phyloP scores from a whole-genome alignment of 2,888 invertebrate genomes.

The Chironomus riparius region DNA sequence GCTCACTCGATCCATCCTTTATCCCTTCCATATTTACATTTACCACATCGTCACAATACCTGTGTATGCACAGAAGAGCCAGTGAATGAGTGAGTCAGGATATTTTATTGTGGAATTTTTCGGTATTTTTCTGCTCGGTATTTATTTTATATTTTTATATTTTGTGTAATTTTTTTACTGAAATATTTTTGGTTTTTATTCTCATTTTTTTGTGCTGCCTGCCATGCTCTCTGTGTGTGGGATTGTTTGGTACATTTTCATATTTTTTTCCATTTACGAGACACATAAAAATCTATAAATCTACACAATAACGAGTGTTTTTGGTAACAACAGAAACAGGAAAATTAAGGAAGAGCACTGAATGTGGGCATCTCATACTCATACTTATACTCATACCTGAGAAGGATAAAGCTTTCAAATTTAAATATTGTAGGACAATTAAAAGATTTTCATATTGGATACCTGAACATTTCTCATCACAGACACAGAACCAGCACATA shows the following conservation, averaged over 20 bases:
- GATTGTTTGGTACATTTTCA: not conserved
- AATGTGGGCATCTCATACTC: not conserved
- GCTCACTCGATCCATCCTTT: not conserved
- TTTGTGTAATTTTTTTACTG: not conserved
- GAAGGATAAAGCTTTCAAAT: not conserved
- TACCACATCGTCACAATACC: not conserved
- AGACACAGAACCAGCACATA: not conserved
- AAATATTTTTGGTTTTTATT: slow-evolving; percentile 13
- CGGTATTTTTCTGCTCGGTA: not conserved
- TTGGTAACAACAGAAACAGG: not conserved
- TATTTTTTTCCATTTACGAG: not conserved
- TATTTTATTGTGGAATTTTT: slow-evolving; percentile 15
- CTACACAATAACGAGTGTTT: not conserved
- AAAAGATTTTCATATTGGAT: not conserved
- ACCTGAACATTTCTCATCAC: not conserved
- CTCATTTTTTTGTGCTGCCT: not conserved
- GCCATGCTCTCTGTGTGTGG: not conserved
- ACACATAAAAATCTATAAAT: not conserved
- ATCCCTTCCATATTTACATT: not conserved
- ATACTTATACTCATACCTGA: too few relatives aligned
- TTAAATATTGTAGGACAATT: not conserved
- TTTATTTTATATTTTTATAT: not conserved
- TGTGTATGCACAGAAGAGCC: not conserved
- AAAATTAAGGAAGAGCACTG: not conserved
- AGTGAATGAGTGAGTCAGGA: not conserved